Evolutionary conservation across 2,888 invertebrate genomes (phyloP).

Genomic region (Epistrophe eligans): DNA sequence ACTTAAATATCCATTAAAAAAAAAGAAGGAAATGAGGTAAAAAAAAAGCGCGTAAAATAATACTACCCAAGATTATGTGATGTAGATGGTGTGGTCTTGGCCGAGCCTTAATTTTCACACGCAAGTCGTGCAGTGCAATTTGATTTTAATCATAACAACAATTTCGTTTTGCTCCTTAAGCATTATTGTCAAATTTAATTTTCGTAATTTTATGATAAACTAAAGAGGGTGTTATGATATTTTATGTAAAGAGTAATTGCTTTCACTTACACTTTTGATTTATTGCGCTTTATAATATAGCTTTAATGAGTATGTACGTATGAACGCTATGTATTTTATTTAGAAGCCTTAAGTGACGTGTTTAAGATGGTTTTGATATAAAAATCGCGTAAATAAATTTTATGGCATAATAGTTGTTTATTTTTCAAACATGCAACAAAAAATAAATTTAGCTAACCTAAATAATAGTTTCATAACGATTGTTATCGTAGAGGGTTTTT

Average conservation of each 20-base stretch:
- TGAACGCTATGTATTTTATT: too few species aligned
- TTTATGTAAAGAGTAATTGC: conserved; percentile 54
- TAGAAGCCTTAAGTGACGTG: conserved; percentile 23
- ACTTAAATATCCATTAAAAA: conserved; percentile 12
- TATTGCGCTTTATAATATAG: conserved; percentile 14
- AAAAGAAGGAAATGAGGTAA: neutral
- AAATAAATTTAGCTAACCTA: neutral
- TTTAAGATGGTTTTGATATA: conserved; percentile 34
- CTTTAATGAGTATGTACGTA: neutral
- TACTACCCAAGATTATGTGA: neutral
- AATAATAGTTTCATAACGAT: neutral
- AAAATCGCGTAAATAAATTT: conserved; percentile 7
- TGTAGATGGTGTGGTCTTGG: conserved; percentile 30
- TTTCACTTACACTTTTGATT: conserved; percentile 50
- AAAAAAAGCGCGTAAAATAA: conserved; percentile 29
- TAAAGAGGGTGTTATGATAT: conserved; percentile 31
- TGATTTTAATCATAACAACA: conserved; percentile 63
- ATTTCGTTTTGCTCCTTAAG: conserved; percentile 40
- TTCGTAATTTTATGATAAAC: conserved; percentile 32
- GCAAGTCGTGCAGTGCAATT: conserved; percentile 55
- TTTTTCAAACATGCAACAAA: conserved; percentile 7
- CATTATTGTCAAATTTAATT: conserved; percentile 65
- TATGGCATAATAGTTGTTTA: conserved; percentile 3
- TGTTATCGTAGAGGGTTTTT: neutral
- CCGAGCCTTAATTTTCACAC: conserved; percentile 63